Conservation (phyloP, 2,113 vertebrate species). For the Scolopax mira region DNA sequence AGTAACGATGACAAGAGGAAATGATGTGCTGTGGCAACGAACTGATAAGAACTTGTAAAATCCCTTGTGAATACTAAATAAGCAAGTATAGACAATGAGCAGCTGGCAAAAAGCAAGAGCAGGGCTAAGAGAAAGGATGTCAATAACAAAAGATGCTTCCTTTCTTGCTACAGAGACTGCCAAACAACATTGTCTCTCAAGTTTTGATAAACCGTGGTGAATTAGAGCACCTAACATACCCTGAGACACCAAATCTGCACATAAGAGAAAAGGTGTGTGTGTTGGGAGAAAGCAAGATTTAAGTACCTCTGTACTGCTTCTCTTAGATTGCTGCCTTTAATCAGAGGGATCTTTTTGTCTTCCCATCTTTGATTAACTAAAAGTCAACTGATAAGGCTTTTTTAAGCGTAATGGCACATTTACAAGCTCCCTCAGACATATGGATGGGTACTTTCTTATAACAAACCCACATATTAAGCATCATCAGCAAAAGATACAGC, state of each 20-base stretch:
- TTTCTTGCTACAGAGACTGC: slow-evolving; percentile 68
- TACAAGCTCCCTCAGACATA: background rate
- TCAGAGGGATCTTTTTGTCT: background rate
- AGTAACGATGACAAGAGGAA: slow-evolving; percentile 67
- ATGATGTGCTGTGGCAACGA: slow-evolving; percentile 53
- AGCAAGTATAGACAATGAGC: slow-evolving; percentile 67
- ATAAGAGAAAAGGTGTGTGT: background rate
- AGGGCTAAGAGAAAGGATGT: slow-evolving; percentile 72
- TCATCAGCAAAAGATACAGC: background rate
- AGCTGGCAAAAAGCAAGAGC: slow-evolving; percentile 70
- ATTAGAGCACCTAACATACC: slow-evolving; percentile 51
- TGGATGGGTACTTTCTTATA: background rate
- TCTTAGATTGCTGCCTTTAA: background rate
- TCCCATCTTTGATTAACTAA: background rate
- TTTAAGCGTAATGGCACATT: background rate
- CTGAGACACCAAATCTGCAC: background rate
- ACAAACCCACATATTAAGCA: background rate
- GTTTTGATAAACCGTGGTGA: slow-evolving; percentile 49
- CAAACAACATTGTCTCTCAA: slow-evolving; percentile 64
- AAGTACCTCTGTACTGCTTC: background rate
- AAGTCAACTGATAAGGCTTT: slow-evolving; percentile 22
- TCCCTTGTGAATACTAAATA: slow-evolving; percentile 65
- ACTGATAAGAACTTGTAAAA: slow-evolving; percentile 68
- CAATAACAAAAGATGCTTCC: slow-evolving; percentile 74
- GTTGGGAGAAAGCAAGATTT: background rate